Base-by-base conservation (phyloP, 92 coral and sea anemone species). In the Porites divaricata region DNA sequence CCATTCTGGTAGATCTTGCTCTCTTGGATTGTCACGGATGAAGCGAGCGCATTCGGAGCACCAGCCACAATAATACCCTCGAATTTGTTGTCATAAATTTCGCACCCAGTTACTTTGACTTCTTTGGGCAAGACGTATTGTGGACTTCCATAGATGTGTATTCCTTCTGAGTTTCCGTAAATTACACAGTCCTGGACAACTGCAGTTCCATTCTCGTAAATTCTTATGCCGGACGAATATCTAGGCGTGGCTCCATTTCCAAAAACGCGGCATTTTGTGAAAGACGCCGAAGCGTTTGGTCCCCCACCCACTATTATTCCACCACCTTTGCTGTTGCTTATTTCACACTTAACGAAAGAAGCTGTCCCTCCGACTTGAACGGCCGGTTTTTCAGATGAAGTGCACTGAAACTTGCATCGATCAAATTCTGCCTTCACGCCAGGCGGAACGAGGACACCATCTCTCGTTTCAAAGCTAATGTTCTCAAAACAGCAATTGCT, bases 1-100 rank as follows among this genome's bases (percentile, higher is more conserved):
- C 72, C 72, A 20, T 73, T 83, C 9, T 83, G 87, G 62, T 25
- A 74, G 23, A 83, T 83, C 50, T 68, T 72, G 41, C 62, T 73
- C 16, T 50, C 45, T n/a, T 19, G 51, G 8, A 83, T 64, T 21
- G 4, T 26, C 54, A 81, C 72, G 4, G 51, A 53, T 7, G 72
- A 53, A 14, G 72, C 5, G 0, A 8, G 7, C 2, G 14, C 15
- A 9, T 22, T n/a, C 16, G 63, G 82, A 63, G 25, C 45, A 11
- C 62, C 82, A 6, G 35, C 24, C 24, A 78, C 72, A 50, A 23
- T 2, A 13, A 78, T 48, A 21, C 82, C 72, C 26, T 78, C 83
- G 63, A 22, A 78, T 64, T 78, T 78, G 24, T 64, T 64, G 72
- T 64, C 79, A 10, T 65, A 64, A 14, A 78, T 51, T 6, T 64